Conservation (phyloP, 2,888 invertebrate genomes). For the Ariolimax columbianus region DNA sequence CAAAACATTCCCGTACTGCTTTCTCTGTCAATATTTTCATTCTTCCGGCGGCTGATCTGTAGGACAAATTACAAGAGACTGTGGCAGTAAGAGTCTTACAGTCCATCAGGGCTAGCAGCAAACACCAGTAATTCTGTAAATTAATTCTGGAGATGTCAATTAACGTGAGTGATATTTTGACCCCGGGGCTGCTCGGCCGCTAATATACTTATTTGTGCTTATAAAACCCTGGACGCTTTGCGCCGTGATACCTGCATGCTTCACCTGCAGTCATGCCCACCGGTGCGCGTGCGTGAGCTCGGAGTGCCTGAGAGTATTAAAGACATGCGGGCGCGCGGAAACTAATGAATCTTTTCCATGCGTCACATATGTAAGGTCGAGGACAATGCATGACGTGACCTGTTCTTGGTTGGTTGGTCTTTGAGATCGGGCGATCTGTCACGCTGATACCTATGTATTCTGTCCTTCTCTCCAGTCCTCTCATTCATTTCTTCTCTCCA, state of each 20-base stretch:
- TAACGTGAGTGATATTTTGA: constrained; percentile 35
- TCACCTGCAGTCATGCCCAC: constrained; percentile 18
- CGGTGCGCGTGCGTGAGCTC: constrained; percentile 27
- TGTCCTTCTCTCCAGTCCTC: neutral
- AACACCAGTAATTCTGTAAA: constrained; percentile 26
- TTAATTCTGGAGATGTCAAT: constrained; percentile 39
- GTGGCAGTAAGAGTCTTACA: constrained; percentile 11
- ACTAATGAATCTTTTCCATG: constrained; percentile 10
- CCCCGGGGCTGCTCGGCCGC: constrained; percentile 30
- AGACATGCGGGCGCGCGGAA: constrained; percentile 26
- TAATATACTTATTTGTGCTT: constrained; percentile 41
- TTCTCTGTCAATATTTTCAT: constrained; percentile 14
- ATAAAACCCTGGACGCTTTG: constrained; percentile 14
- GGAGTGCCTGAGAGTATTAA: neutral
- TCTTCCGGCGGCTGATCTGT: neutral
- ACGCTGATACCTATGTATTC: neutral
- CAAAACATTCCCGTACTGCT: neutral
- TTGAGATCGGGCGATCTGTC: no score
- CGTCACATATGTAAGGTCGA: constrained; percentile 20
- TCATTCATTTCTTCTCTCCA: neutral
- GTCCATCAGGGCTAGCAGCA: constrained; percentile 11
- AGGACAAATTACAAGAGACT: neutral
- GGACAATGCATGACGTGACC: neutral
- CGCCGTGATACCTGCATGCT: constrained; percentile 32
- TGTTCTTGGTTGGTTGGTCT: constrained; percentile 1